phyloP scores from a whole-genome alignment of 1,140 invertebrate species.

The Lepidotrigona ventralis region DNA sequence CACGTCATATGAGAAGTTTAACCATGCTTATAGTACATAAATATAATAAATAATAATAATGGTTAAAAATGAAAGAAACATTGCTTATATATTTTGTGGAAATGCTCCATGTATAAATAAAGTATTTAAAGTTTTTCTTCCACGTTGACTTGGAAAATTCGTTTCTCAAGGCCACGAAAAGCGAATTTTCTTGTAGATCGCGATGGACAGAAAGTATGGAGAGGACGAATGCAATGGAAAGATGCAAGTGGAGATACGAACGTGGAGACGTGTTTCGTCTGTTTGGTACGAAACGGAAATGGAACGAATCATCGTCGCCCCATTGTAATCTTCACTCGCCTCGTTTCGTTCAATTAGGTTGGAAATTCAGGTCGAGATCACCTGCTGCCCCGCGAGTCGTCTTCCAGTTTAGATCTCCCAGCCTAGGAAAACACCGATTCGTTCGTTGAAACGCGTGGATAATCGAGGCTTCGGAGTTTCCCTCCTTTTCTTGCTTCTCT shows the following conservation, averaged over 20 bases:
- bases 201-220: conserved; percentile 47
- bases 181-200: too few species aligned
- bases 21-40: too few species aligned
- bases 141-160: too few species aligned
- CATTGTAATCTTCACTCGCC: conserved; percentile 16
- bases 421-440: not conserved
- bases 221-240: not conserved
- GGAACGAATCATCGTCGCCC: conserved; percentile 54
- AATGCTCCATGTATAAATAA: too few species aligned
- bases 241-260: not conserved
- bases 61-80: too few species aligned
- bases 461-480: not conserved
- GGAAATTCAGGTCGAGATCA: conserved; percentile 54
- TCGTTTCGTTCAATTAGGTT: conserved; percentile 55
- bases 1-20: too few species aligned
- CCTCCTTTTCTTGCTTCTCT: not conserved
- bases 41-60: too few species aligned
- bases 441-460: not conserved
- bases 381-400: conserved; percentile 20
- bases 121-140: too few species aligned
- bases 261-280: conserved; percentile 19
- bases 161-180: too few species aligned
- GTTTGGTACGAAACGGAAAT: conserved; percentile 57
- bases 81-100: too few species aligned
- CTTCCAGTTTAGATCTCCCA: not conserved